Conservation (phyloP, 2,888 invertebrate genomes). For the Drosophila lutescens region DNA sequence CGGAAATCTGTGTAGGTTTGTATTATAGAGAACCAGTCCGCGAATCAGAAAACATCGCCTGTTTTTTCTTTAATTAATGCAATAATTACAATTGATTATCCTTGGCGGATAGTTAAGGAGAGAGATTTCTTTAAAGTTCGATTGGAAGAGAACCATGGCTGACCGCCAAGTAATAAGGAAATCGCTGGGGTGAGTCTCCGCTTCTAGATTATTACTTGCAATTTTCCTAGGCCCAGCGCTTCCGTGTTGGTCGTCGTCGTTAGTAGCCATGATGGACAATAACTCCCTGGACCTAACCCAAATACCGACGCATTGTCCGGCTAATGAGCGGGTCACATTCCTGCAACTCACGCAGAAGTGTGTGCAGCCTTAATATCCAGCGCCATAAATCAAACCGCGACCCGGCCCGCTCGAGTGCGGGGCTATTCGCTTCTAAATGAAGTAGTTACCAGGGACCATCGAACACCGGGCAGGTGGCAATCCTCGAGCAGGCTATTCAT, state of each 20-base stretch:
- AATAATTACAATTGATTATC: too few relatives aligned
- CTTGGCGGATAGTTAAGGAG: too few relatives aligned
- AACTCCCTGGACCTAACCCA: constrained; percentile 49
- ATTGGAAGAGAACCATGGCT: too few relatives aligned
- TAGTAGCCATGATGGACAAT: constrained; percentile 21
- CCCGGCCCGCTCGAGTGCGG: constrained; percentile 16
- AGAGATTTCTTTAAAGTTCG: too few relatives aligned
- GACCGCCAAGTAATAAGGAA: too few relatives aligned
- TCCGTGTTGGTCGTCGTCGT: constrained; percentile 15
- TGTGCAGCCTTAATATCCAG: constrained; percentile 57
- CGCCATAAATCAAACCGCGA: constrained; percentile 65
- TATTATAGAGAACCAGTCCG: too few relatives aligned
- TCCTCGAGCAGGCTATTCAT: constrained; percentile 28
- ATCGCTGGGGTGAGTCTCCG: too few relatives aligned
- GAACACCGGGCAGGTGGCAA: constrained; percentile 12
- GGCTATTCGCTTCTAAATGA: constrained; percentile 23
- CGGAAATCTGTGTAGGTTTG: too few relatives aligned
- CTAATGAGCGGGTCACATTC: constrained; percentile 71
- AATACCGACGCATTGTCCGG: constrained; percentile 69
- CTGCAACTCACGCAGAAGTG: constrained; percentile 69
- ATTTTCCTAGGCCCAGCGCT: constrained; percentile 15
- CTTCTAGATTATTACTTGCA: neutral
- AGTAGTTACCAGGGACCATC: constrained; percentile 35
- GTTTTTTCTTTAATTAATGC: too few relatives aligned
- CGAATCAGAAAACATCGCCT: too few relatives aligned